Percentiles rank a stretch among this genome's conserved stretches.
phyloP scores from a whole-genome alignment of 2,888 invertebrate genomes.

The Coelopa pilipes region DNA sequence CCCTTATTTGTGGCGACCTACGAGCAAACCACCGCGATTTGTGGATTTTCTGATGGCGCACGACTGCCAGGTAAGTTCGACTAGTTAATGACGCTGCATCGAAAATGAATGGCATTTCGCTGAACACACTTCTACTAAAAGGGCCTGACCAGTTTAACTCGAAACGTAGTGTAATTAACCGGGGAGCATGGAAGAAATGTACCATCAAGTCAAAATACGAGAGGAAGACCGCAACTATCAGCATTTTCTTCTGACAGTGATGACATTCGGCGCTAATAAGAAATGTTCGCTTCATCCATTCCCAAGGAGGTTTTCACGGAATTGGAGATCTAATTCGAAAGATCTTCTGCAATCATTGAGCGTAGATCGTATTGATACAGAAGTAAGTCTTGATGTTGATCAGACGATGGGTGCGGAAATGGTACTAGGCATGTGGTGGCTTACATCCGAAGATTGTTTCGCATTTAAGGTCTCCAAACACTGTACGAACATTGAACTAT shows the following conservation, averaged over 20 bases:
- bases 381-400: too few relatives aligned
- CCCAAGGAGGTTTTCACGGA: too few relatives aligned
- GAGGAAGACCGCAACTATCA: too few relatives aligned
- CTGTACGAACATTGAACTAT: slow-evolving; percentile 36
- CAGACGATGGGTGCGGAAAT: too few relatives aligned
- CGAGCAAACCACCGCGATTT: slow-evolving; percentile 39
- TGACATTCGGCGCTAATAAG: not conserved
- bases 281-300: too few relatives aligned
- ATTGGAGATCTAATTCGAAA: too few relatives aligned
- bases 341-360: too few relatives aligned
- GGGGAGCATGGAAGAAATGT: slow-evolving; percentile 42
- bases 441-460: not conserved
- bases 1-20: slow-evolving; percentile 37
- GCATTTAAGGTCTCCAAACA: slow-evolving; percentile 7
- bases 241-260: slow-evolving; percentile 40
- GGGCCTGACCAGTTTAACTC: slow-evolving; percentile 28
- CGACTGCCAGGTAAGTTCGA: slow-evolving; percentile 40
- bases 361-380: too few relatives aligned
- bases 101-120: slow-evolving; percentile 5
- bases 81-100: slow-evolving; percentile 44
- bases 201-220: too few relatives aligned
- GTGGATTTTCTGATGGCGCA: slow-evolving; percentile 36
- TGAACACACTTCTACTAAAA: slow-evolving; percentile 28
- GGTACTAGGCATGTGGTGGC: slow-evolving; percentile 11
- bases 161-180: slow-evolving; percentile 23